These are phyloP conservation scores for Halocaridina rubra DNA, from an alignment of 2,888 invertebrate genomes.

Conservation along the genomic window DNA sequence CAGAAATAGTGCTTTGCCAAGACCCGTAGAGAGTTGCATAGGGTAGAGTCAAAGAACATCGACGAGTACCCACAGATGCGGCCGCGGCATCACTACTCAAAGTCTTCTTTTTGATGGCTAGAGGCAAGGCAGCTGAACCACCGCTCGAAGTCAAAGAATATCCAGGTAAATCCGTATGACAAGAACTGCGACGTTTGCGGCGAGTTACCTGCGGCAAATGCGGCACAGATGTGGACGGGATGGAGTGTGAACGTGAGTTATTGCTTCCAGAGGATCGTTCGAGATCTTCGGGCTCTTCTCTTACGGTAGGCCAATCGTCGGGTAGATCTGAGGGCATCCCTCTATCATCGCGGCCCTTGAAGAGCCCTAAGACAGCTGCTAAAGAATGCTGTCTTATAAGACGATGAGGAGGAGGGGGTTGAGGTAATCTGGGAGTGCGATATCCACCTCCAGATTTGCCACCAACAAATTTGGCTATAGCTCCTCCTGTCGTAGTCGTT, in stretches of 20 bases:
- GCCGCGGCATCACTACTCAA: conserved; percentile 39
- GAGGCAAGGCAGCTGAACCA: conserved; percentile 25
- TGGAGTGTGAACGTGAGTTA: conserved; percentile 53
- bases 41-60: conserved; percentile 66
- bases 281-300: conserved; percentile 45
- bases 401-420: conserved; percentile 52
- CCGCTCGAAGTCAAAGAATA: not conserved
- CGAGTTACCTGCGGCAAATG: conserved; percentile 62
- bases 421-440: conserved; percentile 11
- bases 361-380: conserved; percentile 59
- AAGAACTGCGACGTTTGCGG: conserved; percentile 61
- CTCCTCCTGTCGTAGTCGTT: not conserved
- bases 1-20: conserved; percentile 64
- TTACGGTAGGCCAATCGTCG: conserved; percentile 37
- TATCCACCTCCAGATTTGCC: not conserved
- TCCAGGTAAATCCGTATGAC: conserved; percentile 50
- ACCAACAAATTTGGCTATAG: conserved; percentile 9
- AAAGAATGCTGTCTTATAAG: conserved; percentile 62
- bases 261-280: conserved; percentile 48
- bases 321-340: not conserved
- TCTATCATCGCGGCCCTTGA: conserved; percentile 35
- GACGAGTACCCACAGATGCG: conserved; percentile 57
- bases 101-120: conserved; percentile 56
- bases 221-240: conserved; percentile 53
- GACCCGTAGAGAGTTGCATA: conserved; percentile 66